Conservation (phyloP, 2,797 vertebrate species). For the Falco columbarius region DNA sequence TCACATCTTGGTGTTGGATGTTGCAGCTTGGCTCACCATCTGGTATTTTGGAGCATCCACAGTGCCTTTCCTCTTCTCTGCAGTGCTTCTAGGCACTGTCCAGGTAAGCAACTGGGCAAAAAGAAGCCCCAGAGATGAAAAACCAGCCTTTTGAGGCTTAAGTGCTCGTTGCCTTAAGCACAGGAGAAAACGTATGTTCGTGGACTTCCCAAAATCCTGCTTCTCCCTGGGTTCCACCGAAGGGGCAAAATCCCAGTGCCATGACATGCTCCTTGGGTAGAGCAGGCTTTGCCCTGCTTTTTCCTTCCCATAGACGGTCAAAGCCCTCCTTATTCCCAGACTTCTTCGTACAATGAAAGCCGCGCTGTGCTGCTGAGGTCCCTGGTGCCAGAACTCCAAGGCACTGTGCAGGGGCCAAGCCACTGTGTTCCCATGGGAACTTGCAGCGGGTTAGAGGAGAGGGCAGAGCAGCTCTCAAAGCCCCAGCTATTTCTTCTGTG, state of each 20-base stretch:
- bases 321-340: conserved; percentile 28
- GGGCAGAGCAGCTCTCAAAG: conserved; percentile 34
- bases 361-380: background rate
- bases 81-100: conserved; percentile 74
- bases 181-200: background rate
- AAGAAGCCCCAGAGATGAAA: background rate
- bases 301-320: background rate
- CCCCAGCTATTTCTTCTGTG: background rate
- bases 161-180: background rate
- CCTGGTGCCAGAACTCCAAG: background rate
- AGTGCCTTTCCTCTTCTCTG: conserved; percentile 72
- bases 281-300: background rate
- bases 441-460: background rate
- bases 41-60: conserved; percentile 78
- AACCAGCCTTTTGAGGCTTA: background rate
- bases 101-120: conserved; percentile 68
- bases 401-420: background rate
- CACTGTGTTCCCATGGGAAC: conserved; percentile 66
- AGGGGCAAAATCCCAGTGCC: background rate
- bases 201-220: background rate
- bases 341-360: background rate
- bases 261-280: background rate
- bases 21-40: conserved; percentile 77
- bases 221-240: background rate
- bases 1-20: conserved; percentile 81